These are phyloP conservation scores for Tangara arthus DNA, from an alignment of 2,797 vertebrate genomes.

Conservation along the genomic window DNA sequence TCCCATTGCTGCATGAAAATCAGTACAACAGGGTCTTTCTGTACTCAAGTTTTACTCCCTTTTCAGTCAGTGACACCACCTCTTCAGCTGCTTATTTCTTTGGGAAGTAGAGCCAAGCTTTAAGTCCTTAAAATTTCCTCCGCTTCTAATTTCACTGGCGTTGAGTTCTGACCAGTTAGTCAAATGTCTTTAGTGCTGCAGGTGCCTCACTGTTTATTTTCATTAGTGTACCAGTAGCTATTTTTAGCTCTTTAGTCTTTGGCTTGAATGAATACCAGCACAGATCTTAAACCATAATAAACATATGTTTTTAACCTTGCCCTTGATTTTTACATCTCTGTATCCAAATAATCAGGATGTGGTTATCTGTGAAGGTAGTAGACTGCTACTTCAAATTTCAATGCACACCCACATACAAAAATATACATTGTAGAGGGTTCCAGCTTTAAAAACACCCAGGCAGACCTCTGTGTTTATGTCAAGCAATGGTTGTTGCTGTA, in stretches of 20 bases:
- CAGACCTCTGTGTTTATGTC: not conserved
- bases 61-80: not conserved
- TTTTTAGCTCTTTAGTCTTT: constrained; percentile 74
- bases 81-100: constrained; percentile 25
- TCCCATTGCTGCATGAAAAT: not conserved
- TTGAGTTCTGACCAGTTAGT: constrained; percentile 71
- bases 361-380: constrained; percentile 72
- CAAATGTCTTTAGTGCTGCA: constrained; percentile 71
- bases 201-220: constrained; percentile 76
- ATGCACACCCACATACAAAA: constrained; percentile 66
- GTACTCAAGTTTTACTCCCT: not conserved
- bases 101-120: not conserved
- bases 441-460: not conserved
- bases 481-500: not conserved
- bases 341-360: constrained; percentile 79
- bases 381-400: constrained; percentile 64
- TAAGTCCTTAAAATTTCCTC: constrained; percentile 50
- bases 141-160: constrained; percentile 57
- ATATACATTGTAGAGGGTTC: constrained; percentile 46
- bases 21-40: not conserved
- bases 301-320: constrained; percentile 71
- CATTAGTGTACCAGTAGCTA: constrained; percentile 61
- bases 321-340: constrained; percentile 75
- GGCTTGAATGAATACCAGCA: constrained; percentile 65
- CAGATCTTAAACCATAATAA: constrained; percentile 70